Evolutionary conservation across 2,797 vertebrate genomes (phyloP), one percentile per base, ranked within the genome.

Genomic region (Sebastes taczanowskii): DNA sequence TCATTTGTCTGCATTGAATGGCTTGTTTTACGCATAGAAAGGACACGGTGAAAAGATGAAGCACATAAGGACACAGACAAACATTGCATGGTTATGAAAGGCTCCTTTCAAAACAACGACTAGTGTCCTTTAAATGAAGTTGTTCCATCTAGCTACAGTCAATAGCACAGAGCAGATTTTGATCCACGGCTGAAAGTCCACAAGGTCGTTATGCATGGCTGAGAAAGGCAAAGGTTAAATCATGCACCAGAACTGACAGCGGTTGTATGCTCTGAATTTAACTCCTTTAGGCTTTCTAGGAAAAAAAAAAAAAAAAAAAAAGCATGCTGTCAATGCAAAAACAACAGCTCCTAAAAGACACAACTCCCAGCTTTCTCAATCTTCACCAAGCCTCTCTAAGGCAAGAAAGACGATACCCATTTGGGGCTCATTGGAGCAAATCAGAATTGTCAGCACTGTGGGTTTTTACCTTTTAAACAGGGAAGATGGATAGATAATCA

Each of bases 401-500:
- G 81, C 77, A 68, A 82, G 84, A 86, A 91, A 92, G 85, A 87
- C 74, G 88, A 90, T 73, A 63, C 78, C 88, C 90, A 91, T 94
- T 90, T 88, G 89, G 90, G 75, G 89, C 91, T 93, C 90, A 91
- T 89, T 89, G 93, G 90, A 94, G 92, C 90, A 92, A 93, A 94
- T 95, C 91, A 90, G 89, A 94, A 94, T 94, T 94, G 93, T 94
- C 93, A 95, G 94, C 92, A 90, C 78, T 92, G 91, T 92, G 91
- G 86, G 84, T 94, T 94, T 93, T 93, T 92, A 91, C 92, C 90
- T 94, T 91, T 94, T 94, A 95, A 95, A 94, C 86, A 88, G 91
- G 92, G 88, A 94, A 94, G 95, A 95, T 94, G 93, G 94, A 95
- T 94, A 94, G 93, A 95, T 96, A 94, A 96, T 95, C 91, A 94